Evolutionary conservation across 1,140 invertebrate species (phyloP), one percentile per base, ranked within the genome.

Genomic region (Episyrphus balteatus): DNA sequence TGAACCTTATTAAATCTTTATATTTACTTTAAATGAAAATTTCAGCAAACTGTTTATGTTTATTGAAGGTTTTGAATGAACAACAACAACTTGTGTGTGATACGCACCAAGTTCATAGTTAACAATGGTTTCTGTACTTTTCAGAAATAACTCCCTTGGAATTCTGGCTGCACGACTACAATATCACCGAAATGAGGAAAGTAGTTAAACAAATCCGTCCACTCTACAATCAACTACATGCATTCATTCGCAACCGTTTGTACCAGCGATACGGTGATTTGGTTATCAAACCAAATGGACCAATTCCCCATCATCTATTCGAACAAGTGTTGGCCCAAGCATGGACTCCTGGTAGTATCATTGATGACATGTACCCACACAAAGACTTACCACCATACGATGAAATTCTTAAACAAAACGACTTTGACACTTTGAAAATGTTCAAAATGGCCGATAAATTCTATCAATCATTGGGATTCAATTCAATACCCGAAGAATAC

Each of bases 221-320:
- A 0, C 66, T 94, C 1, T 95, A 94, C 60, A 61, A 85, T 44
- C 79, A 94, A 65, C 59, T 96, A 0, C 92, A 96, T 55, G 84
- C 88, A 0, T 95, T 92, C 55, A 84, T 93, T 0, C 73, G 90
- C 26, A 72, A 76, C 19, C 77, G 82, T 46, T 70, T 96, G 13
- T 70, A 78, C 11, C 70, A 81, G 55, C 79, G 81, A 55, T 89
- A 89, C 57, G 86, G 86, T 0, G 75, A 77, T 11, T 63, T 77
- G 10, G 66, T 86, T 2, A 69, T 86, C 1, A 74, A 77, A 5
- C 74, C 74, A 6, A 76, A 76, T 43, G 86, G 86, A 11, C 85
- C 87, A 0, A 91, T 96, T 49, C 91, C 92, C 0, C 89, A 89
- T 5, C 92, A 96, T 75, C 66, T 96, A 1, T 70, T 89, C 54